These are phyloP conservation scores for Acrocephalus scirpaceus DNA, from an alignment of 2,797 vertebrate genomes.

Conservation along the genomic window DNA sequence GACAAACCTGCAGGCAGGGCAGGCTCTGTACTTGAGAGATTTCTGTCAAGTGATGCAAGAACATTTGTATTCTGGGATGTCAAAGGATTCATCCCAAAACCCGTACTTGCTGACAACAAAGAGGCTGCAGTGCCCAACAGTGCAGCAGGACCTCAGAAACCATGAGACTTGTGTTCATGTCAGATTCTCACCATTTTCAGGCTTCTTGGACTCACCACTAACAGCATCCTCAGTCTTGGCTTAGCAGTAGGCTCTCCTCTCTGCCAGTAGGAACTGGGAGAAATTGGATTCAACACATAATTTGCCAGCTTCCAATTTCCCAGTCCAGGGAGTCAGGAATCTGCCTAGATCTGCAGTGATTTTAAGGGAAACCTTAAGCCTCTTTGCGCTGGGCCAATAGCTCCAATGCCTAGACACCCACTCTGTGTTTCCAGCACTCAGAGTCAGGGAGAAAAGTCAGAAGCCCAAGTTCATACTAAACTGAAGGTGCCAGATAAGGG, in stretches of 20 bases:
- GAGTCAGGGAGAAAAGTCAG: not conserved
- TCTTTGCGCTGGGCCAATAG: not conserved
- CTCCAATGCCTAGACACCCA: not conserved
- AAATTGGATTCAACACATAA: not conserved
- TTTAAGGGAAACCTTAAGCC: not conserved
- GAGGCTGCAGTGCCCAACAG: not conserved
- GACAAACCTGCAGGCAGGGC: not conserved
- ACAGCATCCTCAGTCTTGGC: not conserved
- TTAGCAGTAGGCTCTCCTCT: not conserved
- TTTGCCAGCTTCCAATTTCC: not conserved
- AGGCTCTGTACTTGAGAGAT: not conserved
- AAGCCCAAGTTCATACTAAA: not conserved
- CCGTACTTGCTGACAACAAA: not conserved
- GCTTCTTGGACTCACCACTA: not conserved
- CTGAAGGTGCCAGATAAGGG: not conserved
- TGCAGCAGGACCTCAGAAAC: not conserved
- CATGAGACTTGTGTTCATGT: fast-evolving
- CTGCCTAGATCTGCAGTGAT: not conserved
- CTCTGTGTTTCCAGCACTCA: not conserved
- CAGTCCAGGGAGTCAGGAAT: not conserved
- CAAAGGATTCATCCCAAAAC: not conserved
- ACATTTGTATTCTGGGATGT: not conserved
- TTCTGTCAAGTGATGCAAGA: not conserved
- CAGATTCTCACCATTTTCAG: not conserved
- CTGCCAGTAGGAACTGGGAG: not conserved